These are phyloP conservation scores for Himantopus leucocephalus DNA, from an alignment of 2,113 vertebrate species.

Conservation along the genomic window DNA sequence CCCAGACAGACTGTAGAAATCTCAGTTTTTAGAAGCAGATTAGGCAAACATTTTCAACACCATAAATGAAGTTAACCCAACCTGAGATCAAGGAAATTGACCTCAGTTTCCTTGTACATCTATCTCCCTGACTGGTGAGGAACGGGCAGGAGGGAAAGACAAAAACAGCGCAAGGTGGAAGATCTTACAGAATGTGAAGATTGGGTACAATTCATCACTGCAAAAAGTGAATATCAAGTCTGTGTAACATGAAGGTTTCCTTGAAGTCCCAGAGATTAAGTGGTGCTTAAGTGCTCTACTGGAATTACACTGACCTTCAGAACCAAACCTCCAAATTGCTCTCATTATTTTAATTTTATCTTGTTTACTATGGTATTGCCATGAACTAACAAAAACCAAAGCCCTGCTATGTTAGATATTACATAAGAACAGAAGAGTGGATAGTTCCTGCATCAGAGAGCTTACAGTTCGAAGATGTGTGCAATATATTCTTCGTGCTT, in stretches of 20 bases:
- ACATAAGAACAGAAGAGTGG: neutral
- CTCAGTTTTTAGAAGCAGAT: neutral
- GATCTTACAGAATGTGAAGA: neutral
- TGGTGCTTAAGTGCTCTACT: neutral
- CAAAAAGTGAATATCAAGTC: neutral
- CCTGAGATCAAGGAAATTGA: neutral
- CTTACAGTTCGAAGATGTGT: neutral
- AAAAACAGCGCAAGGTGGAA: neutral
- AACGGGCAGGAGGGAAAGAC: neutral
- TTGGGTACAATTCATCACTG: neutral
- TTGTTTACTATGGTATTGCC: neutral
- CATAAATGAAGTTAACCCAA: neutral
- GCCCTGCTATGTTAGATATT: neutral
- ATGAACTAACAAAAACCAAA: neutral
- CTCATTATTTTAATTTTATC: neutral
- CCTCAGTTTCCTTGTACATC: neutral
- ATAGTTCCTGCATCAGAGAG: neutral
- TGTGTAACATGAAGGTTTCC: neutral
- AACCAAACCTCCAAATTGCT: neutral
- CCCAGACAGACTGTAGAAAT: neutral
- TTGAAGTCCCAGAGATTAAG: neutral
- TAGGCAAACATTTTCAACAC: neutral
- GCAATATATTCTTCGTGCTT: neutral
- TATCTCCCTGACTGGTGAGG: neutral
- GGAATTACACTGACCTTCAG: neutral